A percentile compares a stretch with the other conserved stretches of the same genome.
These are phyloP conservation scores for Balanococcus diminutus DNA, from an alignment of 2,888 invertebrate species.

Conservation along the genomic window DNA sequence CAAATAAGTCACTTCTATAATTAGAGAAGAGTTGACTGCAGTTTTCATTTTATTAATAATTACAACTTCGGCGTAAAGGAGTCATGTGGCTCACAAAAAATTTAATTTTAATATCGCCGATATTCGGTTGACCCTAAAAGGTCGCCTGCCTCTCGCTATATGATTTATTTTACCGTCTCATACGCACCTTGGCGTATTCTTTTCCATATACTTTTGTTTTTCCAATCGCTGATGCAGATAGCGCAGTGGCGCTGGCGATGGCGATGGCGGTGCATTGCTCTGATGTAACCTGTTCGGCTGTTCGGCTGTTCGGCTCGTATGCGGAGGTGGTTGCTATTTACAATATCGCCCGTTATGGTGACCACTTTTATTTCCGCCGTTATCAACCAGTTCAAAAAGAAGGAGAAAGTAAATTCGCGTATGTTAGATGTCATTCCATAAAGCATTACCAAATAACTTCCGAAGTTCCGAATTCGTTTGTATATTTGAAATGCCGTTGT, in stretches of 20 bases:
- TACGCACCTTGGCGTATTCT: background rate
- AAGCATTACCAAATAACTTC: background rate
- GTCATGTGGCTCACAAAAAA: conserved; percentile 24
- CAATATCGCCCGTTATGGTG: background rate
- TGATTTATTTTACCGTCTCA: background rate
- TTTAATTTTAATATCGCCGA: conserved; percentile 19
- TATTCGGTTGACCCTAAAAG: conserved; percentile 28
- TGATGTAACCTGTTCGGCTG: background rate
- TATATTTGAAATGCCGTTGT: background rate
- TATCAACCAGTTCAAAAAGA: conserved; percentile 20
- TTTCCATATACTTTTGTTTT: background rate
- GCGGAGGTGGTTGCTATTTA: conserved; percentile 11
- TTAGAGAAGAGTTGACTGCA: conserved; percentile 38
- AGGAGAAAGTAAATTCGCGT: conserved; percentile 11
- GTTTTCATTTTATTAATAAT: conserved; percentile 40
- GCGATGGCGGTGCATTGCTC: too few relatives aligned
- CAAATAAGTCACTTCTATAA: conserved; percentile 42
- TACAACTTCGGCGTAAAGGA: conserved; percentile 36
- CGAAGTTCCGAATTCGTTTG: conserved; percentile 4
- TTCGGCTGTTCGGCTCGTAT: background rate
- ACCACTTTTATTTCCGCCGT: conserved; percentile 16
- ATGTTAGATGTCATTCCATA: conserved; percentile 7
- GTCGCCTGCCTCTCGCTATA: background rate
- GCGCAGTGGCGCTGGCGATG: too few relatives aligned
- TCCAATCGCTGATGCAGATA: background rate